Percentiles rank a stretch among this genome's conserved stretches.
phyloP scores from a whole-genome alignment of 2,888 invertebrate species.

The Acholoe squamosa region DNA sequence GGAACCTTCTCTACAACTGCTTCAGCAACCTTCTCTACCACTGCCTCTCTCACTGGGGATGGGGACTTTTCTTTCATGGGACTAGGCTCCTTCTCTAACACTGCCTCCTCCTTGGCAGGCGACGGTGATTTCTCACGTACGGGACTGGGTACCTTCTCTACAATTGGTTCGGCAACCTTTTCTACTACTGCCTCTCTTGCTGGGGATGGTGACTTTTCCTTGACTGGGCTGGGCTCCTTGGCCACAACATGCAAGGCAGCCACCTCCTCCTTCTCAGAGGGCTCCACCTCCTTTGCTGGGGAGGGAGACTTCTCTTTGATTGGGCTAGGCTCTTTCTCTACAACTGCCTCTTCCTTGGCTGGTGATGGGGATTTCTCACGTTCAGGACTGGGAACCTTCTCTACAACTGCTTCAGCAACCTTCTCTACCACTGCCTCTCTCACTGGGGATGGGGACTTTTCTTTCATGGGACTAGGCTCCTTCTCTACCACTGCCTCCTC shows the following conservation, averaged over 20 bases:
- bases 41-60: not conserved
- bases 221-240: not conserved
- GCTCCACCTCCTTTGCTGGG: not conserved
- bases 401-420: constrained; percentile 8
- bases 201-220: not conserved
- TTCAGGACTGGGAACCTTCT: constrained; percentile 24
- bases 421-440: not conserved
- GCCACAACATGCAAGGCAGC: not conserved
- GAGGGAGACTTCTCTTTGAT: constrained; percentile 1
- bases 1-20: constrained; percentile 11
- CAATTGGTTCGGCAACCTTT: not conserved
- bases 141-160: not conserved
- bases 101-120: constrained; percentile 74
- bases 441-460: not conserved
- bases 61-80: constrained; percentile 51
- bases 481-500: not conserved
- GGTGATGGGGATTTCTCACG: not conserved
- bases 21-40: constrained; percentile 72
- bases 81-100: constrained; percentile 77
- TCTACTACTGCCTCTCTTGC: too few relatives aligned
- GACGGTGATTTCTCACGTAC: constrained; percentile 67
- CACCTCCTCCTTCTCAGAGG: not conserved
- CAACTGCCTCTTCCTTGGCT: constrained; percentile 8
- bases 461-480: not conserved
- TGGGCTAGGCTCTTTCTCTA: constrained; percentile 31